Evolutionary conservation across 2,797 vertebrate genomes (phyloP).

Genomic region (Xiphorhynchus erythropygius): DNA sequence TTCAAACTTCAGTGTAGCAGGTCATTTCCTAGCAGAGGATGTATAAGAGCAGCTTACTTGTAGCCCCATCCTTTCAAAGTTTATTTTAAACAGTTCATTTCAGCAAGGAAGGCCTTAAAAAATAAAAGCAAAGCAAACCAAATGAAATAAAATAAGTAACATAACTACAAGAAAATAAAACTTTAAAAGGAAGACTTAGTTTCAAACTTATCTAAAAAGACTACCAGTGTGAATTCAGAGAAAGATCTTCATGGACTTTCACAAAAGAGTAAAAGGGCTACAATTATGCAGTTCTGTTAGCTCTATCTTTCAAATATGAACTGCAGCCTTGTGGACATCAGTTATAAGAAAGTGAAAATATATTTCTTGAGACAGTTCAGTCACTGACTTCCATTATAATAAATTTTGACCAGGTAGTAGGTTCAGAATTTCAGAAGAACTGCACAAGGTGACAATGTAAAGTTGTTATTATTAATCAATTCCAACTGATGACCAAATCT

Average conservation of each 20-base stretch:
- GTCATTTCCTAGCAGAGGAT: background rate
- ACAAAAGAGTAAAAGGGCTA: background rate
- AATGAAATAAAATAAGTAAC: background rate
- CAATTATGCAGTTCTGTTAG: background rate
- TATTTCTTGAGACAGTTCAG: background rate
- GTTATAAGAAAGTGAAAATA: background rate
- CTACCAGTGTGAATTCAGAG: background rate
- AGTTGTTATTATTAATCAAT: background rate
- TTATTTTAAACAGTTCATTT: background rate
- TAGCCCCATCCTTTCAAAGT: background rate
- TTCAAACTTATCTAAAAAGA: background rate
- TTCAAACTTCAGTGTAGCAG: background rate
- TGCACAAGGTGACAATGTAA: background rate
- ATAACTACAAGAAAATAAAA: background rate
- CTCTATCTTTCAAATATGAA: background rate
- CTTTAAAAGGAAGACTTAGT: background rate
- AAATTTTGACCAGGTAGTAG: background rate
- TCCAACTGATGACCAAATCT: background rate
- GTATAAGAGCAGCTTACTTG: background rate
- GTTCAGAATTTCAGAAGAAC: background rate
- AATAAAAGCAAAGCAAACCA: accelerated
- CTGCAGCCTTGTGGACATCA: background rate
- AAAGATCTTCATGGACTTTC: background rate
- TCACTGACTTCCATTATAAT: background rate
- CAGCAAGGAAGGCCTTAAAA: background rate